Evolutionary conservation across 2,888 invertebrate genomes (phyloP).

Genomic region (Leptogaster cylindrica): DNA sequence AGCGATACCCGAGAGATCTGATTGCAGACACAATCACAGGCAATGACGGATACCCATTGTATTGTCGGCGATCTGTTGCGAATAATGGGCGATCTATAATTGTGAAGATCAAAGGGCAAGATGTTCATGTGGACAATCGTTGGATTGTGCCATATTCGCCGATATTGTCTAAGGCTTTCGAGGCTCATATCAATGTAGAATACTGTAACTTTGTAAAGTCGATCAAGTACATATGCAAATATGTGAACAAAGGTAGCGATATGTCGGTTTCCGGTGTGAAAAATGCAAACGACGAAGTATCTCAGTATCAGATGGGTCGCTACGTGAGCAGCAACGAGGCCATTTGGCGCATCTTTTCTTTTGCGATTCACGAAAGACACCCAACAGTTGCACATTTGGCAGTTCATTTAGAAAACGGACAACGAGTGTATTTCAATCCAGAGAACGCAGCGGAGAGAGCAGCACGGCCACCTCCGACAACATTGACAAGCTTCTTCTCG

Average conservation of each 20-base stretch:
- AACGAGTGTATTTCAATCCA: neutral
- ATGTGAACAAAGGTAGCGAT: neutral
- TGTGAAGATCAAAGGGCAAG: constrained; percentile 43
- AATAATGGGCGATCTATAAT: constrained; percentile 43
- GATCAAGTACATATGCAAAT: constrained; percentile 49
- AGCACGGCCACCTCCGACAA: constrained; percentile 39
- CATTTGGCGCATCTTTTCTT: constrained; percentile 1
- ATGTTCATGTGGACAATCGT: constrained; percentile 51
- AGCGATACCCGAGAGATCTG: neutral
- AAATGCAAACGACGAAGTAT: constrained; percentile 37
- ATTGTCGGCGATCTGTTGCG: constrained; percentile 24
- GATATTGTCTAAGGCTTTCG: constrained; percentile 51
- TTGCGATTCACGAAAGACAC: constrained; percentile 2
- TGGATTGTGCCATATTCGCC: constrained; percentile 56
- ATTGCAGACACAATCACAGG: neutral
- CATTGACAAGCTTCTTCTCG: constrained; percentile 43
- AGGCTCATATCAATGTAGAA: constrained; percentile 58
- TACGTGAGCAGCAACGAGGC: constrained; percentile 37
- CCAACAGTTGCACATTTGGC: constrained; percentile 20
- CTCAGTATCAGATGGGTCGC: constrained; percentile 37
- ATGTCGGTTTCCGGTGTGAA: constrained; percentile 6
- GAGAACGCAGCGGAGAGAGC: constrained; percentile 2
- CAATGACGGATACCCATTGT: neutral
- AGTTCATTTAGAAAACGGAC: neutral
- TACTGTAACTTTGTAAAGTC: constrained; percentile 49